phyloP scores from a whole-genome alignment of 2,888 invertebrate species.

The Chalcis sispes region DNA sequence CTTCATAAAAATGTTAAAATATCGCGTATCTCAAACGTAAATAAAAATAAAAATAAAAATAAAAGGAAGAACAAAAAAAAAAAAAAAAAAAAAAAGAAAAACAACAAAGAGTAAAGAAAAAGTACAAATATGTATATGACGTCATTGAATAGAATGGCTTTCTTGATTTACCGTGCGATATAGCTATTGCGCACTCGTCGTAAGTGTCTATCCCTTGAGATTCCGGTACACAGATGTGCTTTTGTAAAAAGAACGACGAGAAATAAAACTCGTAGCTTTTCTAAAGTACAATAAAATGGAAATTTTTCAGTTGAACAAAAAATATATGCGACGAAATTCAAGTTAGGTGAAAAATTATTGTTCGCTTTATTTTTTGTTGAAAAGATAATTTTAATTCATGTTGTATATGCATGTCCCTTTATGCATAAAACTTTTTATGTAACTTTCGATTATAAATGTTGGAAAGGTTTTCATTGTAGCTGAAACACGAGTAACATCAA shows the following conservation, averaged over 20 bases:
- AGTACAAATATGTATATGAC: conserved; percentile 34
- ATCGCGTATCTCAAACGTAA: no score
- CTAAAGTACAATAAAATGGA: not conserved
- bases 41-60: no score
- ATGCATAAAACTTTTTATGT: no score
- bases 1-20: no score
- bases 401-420: no score
- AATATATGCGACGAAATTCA: no score
- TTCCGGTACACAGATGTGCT: not conserved
- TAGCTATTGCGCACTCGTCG: conserved; percentile 18
- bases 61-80: no score
- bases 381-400: not conserved
- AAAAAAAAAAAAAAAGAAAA: no score
- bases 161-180: conserved; percentile 22
- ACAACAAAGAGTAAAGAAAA: not conserved
- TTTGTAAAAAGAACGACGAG: not conserved
- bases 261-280: not conserved
- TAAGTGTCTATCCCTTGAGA: conserved; percentile 23
- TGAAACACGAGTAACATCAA: no score
- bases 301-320: not conserved
- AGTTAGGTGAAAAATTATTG: no score
- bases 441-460: no score
- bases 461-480: no score
- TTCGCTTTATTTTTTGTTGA: not conserved
- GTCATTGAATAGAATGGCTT: conserved; percentile 30